Evolutionary conservation across 2,797 vertebrate species (phyloP), one percentile per base, ranked within the genome.

Genomic region (Valencia hispanica): DNA sequence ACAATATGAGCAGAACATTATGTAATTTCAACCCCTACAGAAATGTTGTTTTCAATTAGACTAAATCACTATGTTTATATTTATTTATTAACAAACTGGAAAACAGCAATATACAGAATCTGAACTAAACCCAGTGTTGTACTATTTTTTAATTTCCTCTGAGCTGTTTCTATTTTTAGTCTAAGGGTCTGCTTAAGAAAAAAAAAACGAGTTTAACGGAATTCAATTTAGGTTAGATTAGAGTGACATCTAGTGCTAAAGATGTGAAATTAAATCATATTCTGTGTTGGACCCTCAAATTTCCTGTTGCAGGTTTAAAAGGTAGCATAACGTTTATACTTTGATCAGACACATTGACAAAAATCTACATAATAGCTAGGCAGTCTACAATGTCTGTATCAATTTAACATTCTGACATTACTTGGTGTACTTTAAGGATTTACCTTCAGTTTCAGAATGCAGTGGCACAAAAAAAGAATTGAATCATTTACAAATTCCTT

Each of bases 201-300:
- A 66, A 41, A 39, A 2, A 11, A 22, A 18, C 25, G 20, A 7
- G 34, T 14, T 65, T 39, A 65, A 25, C 1, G 25, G 1, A 2
- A 6, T 32, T 18, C 7, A 55, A 25, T 3, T 17, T 4, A 0
- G 55, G 2, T 9, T 61, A 15, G 20, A 36, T 36, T 61, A 48
- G 15, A 79, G 68, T 11, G 11, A 43, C 81, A 79, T 59, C 84
- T 84, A 59, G 79, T 84, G 85, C 69, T 75, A 25, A 1, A 22
- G 1, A 78, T 65, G 48, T 32, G 32, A 27, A 80, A 75, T 72
- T 55, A 36, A 10, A 43, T n/a, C 3, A 25, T 9, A 20, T n/a
- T 53, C 48, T 63, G 2, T n/a, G 20, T 51, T n/a, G 57, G 27
- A 43, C 43, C 27, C 30, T 25, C 7, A 6, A 4, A 34, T 70